These are phyloP conservation scores for Stenolophus ochropezus DNA, from an alignment of 2,888 invertebrate genomes.

Conservation along the genomic window DNA sequence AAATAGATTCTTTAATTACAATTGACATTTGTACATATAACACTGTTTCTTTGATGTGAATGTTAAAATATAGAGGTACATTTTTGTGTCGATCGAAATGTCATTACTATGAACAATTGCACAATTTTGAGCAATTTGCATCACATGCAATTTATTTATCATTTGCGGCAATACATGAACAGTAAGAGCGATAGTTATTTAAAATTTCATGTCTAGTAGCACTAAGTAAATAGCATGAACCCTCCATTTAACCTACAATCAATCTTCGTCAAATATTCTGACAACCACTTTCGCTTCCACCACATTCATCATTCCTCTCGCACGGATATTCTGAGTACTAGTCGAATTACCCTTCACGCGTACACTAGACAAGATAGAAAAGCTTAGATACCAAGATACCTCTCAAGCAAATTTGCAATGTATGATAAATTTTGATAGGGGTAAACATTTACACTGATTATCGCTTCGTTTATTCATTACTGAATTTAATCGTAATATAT, in stretches of 20 bases:
- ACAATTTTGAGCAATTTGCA: not conserved
- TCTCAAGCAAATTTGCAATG: too few species aligned
- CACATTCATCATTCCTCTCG: not conserved
- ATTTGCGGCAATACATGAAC: not conserved
- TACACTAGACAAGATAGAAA: not conserved
- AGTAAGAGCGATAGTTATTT: not conserved
- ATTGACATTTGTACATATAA: too few species aligned
- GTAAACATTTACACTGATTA: too few species aligned
- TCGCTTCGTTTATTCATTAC: too few species aligned
- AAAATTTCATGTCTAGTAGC: not conserved
- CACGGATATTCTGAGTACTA: not conserved
- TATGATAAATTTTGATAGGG: too few species aligned
- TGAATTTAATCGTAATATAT: too few species aligned
- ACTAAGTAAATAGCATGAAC: not conserved
- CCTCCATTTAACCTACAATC: not conserved
- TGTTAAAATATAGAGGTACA: too few species aligned
- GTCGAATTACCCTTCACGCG: not conserved
- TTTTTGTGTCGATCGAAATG: too few species aligned
- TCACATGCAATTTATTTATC: not conserved
- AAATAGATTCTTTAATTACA: too few species aligned
- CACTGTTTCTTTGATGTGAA: too few species aligned
- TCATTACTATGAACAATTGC: too few species aligned
- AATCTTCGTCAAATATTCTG: not conserved
- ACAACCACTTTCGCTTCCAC: not conserved
- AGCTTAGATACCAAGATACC: too few species aligned